Percentiles rank a stretch among this genome's conserved stretches.
These are phyloP conservation scores for Phoenicopterus ruber DNA, from an alignment of 2,113 vertebrate genomes.

Conservation along the genomic window DNA sequence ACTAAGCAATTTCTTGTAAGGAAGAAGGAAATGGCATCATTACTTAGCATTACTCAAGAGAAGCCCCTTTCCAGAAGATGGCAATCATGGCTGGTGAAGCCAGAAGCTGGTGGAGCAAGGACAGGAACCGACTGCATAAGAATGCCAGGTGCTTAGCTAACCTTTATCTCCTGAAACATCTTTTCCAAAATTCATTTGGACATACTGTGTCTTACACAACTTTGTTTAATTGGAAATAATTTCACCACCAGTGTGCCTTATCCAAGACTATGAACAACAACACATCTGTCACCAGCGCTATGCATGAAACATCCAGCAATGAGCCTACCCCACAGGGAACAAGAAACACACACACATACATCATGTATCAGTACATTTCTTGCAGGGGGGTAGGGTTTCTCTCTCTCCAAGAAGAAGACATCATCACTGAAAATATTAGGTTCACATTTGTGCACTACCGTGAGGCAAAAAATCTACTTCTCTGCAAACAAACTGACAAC, in stretches of 20 bases:
- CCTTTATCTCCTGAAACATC: background rate
- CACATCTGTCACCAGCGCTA: background rate
- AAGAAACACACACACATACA: background rate
- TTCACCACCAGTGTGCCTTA: background rate
- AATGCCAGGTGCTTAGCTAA: background rate
- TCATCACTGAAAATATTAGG: background rate
- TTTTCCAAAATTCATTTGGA: background rate
- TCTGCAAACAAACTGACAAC: background rate
- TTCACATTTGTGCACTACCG: background rate
- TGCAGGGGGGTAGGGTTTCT: background rate
- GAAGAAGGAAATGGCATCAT: background rate
- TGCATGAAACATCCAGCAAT: constrained; percentile 23
- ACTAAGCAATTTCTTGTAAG: background rate
- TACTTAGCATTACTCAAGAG: background rate
- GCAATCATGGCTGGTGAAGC: background rate
- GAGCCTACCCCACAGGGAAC: background rate
- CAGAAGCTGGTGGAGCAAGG: background rate
- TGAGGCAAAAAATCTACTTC: background rate
- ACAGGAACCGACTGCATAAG: rapidly evolving
- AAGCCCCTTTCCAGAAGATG: background rate
- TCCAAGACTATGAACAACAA: background rate
- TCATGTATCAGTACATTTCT: too few relatives aligned
- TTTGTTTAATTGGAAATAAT: background rate
- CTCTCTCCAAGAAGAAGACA: background rate
- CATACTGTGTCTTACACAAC: background rate